Evolutionary conservation across 2,113 vertebrate genomes (phyloP).

Genomic region (Forbesichthys papilliferus): DNA sequence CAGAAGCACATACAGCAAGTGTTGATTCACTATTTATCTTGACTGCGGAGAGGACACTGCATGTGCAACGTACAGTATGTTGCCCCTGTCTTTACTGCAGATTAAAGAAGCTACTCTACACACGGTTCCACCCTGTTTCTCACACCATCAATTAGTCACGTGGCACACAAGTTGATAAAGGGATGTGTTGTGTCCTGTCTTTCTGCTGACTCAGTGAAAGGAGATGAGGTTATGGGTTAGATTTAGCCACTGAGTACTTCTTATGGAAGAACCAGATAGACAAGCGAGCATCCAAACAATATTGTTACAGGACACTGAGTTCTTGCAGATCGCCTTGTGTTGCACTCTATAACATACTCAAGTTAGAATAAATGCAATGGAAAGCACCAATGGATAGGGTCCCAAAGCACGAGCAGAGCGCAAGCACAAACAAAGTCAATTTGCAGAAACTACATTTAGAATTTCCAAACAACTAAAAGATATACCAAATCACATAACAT

Average conservation of each 20-base stretch:
- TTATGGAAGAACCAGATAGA: slow-evolving; percentile 44
- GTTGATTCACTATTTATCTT: neutral
- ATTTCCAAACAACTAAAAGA: no score
- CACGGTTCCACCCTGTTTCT: slow-evolving; percentile 40
- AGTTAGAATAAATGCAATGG: neutral
- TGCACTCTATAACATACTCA: neutral
- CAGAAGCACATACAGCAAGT: neutral
- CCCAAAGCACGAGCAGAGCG: neutral
- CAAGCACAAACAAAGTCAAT: neutral
- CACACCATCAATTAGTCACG: slow-evolving; percentile 48
- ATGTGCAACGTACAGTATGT: neutral
- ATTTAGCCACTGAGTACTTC: slow-evolving; percentile 21
- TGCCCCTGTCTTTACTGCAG: slow-evolving; percentile 26
- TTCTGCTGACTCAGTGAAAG: slow-evolving; percentile 59
- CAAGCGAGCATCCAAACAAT: slow-evolving; percentile 39
- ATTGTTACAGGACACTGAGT: slow-evolving; percentile 10
- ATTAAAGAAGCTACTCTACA: slow-evolving; percentile 19
- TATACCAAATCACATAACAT: no score
- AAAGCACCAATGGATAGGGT: neutral
- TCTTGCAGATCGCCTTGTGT: neutral
- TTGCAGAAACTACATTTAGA: neutral
- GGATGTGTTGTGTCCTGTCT: slow-evolving; percentile 55
- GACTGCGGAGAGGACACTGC: neutral
- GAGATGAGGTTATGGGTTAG: slow-evolving; percentile 25
- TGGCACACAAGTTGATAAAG: slow-evolving; percentile 14